These are phyloP conservation scores for Python bivittatus DNA, from an alignment of 2,113 vertebrate genomes.

Conservation along the genomic window DNA sequence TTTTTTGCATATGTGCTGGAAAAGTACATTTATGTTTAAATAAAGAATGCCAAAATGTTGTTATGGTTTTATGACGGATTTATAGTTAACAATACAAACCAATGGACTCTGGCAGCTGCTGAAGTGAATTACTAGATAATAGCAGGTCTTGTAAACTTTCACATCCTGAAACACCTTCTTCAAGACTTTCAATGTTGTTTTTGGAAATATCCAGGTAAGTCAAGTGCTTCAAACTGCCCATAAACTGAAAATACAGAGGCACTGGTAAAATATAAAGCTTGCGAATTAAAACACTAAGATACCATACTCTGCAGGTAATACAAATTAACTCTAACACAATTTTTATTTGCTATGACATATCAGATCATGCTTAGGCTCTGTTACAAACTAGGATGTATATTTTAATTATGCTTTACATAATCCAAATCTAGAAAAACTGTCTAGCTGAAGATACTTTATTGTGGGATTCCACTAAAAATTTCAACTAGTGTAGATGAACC, in stretches of 20 bases:
- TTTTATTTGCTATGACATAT: not conserved
- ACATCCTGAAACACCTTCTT: slow-evolving; percentile 93
- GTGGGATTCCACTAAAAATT: not conserved
- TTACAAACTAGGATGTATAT: not conserved
- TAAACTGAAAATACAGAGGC: slow-evolving; percentile 77
- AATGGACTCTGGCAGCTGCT: slow-evolving; percentile 92
- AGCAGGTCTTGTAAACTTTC: slow-evolving; percentile 93
- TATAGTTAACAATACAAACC: slow-evolving; percentile 77
- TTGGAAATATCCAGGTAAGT: slow-evolving; percentile 96
- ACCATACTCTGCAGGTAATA: not conserved
- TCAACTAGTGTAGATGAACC: not conserved
- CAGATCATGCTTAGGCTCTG: not conserved
- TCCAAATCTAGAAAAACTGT: not conserved
- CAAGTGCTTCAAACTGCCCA: slow-evolving; percentile 92
- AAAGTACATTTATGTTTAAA: not conserved
- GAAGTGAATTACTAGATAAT: slow-evolving; percentile 93
- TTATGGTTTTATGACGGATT: slow-evolving; percentile 18
- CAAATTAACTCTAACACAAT: not conserved
- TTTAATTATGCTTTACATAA: not conserved
- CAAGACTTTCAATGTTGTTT: slow-evolving; percentile 94
- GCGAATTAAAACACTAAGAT: not conserved
- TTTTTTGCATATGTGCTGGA: not conserved
- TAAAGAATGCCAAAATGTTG: not conserved
- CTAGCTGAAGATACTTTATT: not conserved
- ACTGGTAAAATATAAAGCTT: not conserved